phyloP scores from a whole-genome alignment of 2,888 invertebrate genomes.

The Clitarchus hookeri region DNA sequence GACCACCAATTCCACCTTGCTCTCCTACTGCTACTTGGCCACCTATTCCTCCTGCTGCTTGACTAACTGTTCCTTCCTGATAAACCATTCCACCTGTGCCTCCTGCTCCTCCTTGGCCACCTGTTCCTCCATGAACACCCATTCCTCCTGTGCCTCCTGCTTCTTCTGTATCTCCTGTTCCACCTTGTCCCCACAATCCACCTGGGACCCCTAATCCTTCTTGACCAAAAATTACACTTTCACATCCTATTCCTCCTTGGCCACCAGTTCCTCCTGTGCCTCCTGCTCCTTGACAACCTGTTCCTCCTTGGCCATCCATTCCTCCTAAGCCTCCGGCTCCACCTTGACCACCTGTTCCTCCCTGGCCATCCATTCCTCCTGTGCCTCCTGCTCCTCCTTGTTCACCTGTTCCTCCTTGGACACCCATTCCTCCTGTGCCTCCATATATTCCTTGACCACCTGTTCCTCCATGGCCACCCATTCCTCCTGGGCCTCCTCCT shows the following conservation, averaged over 20 bases:
- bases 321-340: conserved; percentile 48
- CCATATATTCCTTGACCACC: conserved; percentile 30
- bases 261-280: conserved; percentile 45
- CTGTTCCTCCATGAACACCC: conserved; percentile 42
- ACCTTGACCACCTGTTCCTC: conserved; percentile 47
- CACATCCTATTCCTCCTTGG: conserved; percentile 47
- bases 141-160: conserved; percentile 41
- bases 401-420: conserved; percentile 33
- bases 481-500: conserved; percentile 39
- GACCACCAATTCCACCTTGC: conserved; percentile 32
- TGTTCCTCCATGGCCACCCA: conserved; percentile 25
- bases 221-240: too few relatives aligned
- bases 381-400: conserved; percentile 49
- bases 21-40: conserved; percentile 45
- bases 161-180: conserved; percentile 37
- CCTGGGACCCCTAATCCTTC: conserved; percentile 39
- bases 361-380: conserved; percentile 29
- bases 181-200: conserved; percentile 38
- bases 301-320: conserved; percentile 47
- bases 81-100: conserved; percentile 29
- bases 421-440: conserved; percentile 32
- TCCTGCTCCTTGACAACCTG: conserved; percentile 46
- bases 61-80: conserved; percentile 35
- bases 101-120: conserved; percentile 46
- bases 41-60: conserved; percentile 44